These are phyloP conservation scores for Anisognathus igniventris DNA, from an alignment of 2,797 vertebrate species.

Conservation along the genomic window DNA sequence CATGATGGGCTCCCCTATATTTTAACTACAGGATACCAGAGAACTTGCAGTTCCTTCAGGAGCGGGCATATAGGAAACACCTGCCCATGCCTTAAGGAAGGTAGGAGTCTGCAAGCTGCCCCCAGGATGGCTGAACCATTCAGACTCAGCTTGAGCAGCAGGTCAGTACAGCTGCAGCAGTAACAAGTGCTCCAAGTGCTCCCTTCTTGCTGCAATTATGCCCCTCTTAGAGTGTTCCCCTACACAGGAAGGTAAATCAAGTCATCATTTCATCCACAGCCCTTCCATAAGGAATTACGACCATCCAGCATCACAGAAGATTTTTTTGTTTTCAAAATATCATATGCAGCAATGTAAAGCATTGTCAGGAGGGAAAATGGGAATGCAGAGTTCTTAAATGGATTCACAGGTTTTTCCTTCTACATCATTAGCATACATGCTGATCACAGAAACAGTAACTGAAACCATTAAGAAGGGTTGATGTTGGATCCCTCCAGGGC, in stretches of 20 bases:
- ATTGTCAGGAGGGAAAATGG: not conserved
- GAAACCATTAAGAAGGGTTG: not conserved
- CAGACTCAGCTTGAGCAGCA: not conserved
- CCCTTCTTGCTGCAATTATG: not conserved
- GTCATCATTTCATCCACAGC: not conserved
- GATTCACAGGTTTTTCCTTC: not conserved
- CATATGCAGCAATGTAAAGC: not conserved
- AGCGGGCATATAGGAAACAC: not conserved
- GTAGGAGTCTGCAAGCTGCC: not conserved
- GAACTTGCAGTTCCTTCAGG: not conserved
- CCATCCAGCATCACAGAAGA: not conserved
- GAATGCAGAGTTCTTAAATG: not conserved
- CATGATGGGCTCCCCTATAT: not conserved
- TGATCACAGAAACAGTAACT: not conserved
- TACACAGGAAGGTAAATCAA: accelerated
- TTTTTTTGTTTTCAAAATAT: not conserved
- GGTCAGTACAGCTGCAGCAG: accelerated
- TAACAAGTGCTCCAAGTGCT: not conserved
- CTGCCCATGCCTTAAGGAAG: not conserved
- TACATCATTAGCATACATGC: not conserved
- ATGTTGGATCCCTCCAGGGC: not conserved
- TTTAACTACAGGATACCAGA: not conserved
- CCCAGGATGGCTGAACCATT: not conserved
- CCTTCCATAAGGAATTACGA: not conserved
- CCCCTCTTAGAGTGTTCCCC: not conserved